Conservation (phyloP, 2,797 vertebrate species). For the Crypturellus tataupa region DNA sequence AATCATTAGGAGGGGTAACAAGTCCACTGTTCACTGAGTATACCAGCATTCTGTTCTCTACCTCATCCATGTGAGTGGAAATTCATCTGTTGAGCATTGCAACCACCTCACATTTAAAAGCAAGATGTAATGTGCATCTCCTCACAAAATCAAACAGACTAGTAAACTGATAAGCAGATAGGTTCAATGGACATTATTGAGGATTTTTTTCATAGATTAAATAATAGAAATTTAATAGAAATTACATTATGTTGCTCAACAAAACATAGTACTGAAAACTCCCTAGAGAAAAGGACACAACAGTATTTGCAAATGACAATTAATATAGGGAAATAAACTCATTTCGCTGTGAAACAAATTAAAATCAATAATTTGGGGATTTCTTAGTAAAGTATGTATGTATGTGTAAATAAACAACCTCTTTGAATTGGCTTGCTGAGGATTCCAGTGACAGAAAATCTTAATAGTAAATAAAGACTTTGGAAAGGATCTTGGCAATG, state of each 20-base stretch:
- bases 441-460: not conserved
- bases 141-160: not conserved
- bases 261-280: not conserved
- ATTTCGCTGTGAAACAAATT: not conserved
- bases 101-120: not conserved
- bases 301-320: not conserved
- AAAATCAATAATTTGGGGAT: not conserved
- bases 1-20: not conserved
- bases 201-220: not conserved
- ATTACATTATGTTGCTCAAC: accelerated
- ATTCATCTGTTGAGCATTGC: not conserved
- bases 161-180: not conserved
- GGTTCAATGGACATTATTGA: not conserved
- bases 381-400: not conserved
- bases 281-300: not conserved
- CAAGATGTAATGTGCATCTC: not conserved
- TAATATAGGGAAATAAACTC: not conserved
- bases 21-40: not conserved
- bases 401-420: not conserved
- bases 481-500: not conserved
- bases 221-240: not conserved
- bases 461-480: not conserved
- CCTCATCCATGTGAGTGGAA: not conserved
- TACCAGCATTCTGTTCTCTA: not conserved
- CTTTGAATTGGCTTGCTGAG: accelerated